Evolutionary conservation across 2,888 invertebrate species (phyloP).

Genomic region (Tortricodes alternella): DNA sequence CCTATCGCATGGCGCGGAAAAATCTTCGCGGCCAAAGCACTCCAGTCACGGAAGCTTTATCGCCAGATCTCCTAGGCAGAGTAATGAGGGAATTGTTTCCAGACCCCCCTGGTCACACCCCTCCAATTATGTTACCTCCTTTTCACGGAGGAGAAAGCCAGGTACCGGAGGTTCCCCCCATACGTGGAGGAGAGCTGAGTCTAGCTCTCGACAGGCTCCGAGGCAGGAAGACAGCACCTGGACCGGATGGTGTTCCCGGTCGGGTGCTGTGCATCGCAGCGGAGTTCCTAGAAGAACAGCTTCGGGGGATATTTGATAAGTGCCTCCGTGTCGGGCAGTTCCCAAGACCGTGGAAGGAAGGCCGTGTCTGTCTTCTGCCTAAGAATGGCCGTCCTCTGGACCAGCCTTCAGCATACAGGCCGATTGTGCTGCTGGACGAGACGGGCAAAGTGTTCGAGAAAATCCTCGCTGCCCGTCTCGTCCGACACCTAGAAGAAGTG

Average conservation of each 20-base stretch:
- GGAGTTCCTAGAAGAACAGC: not conserved
- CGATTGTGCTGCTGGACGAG: too few species aligned
- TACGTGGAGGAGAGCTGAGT: not conserved
- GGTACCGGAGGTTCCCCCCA: too few species aligned
- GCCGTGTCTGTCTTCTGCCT: too few species aligned
- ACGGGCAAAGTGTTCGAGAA: too few species aligned
- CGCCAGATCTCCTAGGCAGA: not conserved
- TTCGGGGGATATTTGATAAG: not conserved
- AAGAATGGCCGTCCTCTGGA: too few species aligned
- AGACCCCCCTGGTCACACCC: not conserved
- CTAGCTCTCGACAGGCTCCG: not conserved
- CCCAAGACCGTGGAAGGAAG: too few species aligned
- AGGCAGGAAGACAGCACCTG: not conserved
- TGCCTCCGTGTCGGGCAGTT: not conserved
- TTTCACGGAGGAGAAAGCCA: too few species aligned
- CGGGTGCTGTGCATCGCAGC: not conserved
- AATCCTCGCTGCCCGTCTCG: too few species aligned
- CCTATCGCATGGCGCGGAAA: not conserved
- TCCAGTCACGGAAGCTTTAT: not conserved
- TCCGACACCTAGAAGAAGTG: too few species aligned
- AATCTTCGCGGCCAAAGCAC: not conserved
- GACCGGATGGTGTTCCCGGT: slow-evolving; percentile 11
- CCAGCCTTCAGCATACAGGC: too few species aligned
- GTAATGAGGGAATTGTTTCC: not conserved
- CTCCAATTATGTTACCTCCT: not conserved